Evolutionary conservation across 1,140 invertebrate species (phyloP).

Genomic region (Propsilocerus akamusi): DNA sequence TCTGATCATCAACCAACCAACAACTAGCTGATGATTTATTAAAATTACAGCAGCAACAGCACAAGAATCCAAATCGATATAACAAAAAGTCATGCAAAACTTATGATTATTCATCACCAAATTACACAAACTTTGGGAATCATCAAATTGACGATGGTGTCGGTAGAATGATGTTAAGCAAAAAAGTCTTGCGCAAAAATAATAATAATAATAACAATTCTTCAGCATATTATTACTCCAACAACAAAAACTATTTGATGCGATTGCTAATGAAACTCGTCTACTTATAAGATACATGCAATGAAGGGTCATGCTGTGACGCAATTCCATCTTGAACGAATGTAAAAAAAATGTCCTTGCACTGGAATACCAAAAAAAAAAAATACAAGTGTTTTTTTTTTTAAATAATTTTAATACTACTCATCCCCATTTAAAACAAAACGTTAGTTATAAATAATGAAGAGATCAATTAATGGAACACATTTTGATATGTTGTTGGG

Average conservation of each 20-base stretch:
- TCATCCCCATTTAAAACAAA: no score
- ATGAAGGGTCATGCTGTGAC: no score
- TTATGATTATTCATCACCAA: background rate
- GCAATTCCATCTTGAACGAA: no score
- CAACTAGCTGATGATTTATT: background rate
- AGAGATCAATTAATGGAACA: no score
- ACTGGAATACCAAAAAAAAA: no score
- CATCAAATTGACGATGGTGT: background rate
- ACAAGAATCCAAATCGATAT: background rate
- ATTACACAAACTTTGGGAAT: background rate
- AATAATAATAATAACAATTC: background rate
- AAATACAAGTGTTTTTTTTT: no score
- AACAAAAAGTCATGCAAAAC: background rate
- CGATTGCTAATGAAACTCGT: background rate
- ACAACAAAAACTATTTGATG: constrained; percentile 2
- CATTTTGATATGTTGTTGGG: no score
- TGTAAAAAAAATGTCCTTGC: no score
- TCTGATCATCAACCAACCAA: background rate
- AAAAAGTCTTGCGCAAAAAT: background rate
- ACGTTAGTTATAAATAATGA: no score
- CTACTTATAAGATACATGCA: background rate
- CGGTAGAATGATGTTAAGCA: background rate
- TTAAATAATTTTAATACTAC: no score
- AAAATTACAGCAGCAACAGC: background rate
- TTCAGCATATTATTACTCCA: background rate